These are phyloP conservation scores for Morpho deidamia DNA, from an alignment of 2,888 invertebrate genomes.

Conservation along the genomic window DNA sequence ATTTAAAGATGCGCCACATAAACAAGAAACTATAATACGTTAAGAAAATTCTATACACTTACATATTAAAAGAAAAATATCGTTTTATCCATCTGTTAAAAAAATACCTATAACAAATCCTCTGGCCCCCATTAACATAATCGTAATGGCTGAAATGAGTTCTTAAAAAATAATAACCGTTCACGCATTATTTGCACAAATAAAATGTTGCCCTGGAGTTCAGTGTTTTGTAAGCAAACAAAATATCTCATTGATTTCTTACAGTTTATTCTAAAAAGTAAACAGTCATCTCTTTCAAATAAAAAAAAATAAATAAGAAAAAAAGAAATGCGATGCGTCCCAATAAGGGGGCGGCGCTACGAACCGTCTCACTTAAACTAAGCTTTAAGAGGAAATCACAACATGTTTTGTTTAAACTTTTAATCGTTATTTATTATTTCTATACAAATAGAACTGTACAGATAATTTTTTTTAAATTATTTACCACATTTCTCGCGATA, in stretches of 20 bases:
- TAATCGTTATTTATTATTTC: slow-evolving; percentile 79
- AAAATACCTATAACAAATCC: too few species aligned
- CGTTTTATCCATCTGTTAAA: too few species aligned
- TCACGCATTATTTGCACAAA: too few species aligned
- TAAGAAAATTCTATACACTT: too few species aligned
- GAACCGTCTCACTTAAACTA: slow-evolving; percentile 52
- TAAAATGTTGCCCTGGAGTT: background rate
- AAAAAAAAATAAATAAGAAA: slow-evolving; percentile 53
- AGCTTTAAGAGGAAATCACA: slow-evolving; percentile 69
- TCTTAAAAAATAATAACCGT: too few species aligned
- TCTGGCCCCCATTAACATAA: too few species aligned
- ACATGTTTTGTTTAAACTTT: slow-evolving; percentile 66
- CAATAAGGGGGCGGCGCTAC: slow-evolving; percentile 36
- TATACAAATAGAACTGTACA: slow-evolving; percentile 81
- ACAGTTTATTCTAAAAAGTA: slow-evolving; percentile 74
- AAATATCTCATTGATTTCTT: slow-evolving; percentile 56
- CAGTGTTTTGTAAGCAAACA: slow-evolving; percentile 20
- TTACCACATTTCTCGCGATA: slow-evolving; percentile 74
- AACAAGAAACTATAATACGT: too few species aligned
- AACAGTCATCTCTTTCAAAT: slow-evolving; percentile 69
- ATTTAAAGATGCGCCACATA: too few species aligned
- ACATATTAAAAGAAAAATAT: too few species aligned
- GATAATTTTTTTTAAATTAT: slow-evolving; percentile 77
- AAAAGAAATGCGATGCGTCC: slow-evolving; percentile 30
- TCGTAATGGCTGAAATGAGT: too few species aligned